These are phyloP conservation scores for Bugula neritina DNA, from an alignment of 2,888 invertebrate species.

Conservation along the genomic window DNA sequence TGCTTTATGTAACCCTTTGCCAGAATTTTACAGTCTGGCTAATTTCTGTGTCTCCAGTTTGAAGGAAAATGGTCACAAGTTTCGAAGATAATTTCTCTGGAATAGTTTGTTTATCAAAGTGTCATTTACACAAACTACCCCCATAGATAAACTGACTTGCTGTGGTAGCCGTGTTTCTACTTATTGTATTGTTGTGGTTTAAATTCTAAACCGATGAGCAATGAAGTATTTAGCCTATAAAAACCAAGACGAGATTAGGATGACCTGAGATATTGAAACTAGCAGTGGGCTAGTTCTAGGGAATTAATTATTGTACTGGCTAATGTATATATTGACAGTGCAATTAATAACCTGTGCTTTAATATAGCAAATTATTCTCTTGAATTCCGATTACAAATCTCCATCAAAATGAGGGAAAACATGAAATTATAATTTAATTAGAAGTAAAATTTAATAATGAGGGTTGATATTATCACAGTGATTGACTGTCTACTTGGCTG, in stretches of 20 bases:
- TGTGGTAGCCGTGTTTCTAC: not conserved
- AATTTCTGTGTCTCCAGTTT: not conserved
- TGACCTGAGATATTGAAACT: too few relatives aligned
- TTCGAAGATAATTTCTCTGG: not conserved
- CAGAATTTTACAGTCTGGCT: too few relatives aligned
- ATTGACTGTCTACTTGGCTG: too few relatives aligned
- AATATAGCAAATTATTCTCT: not conserved
- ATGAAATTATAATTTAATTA: too few relatives aligned
- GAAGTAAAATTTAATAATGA: too few relatives aligned
- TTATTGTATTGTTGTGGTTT: not conserved
- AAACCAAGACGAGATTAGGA: too few relatives aligned
- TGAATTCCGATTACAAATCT: not conserved
- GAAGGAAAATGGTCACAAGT: not conserved
- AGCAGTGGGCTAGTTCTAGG: too few relatives aligned
- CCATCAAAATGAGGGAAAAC: too few relatives aligned
- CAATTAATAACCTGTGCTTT: not conserved
- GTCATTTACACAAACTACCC: not conserved
- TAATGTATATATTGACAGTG: too few relatives aligned
- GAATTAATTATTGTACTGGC: too few relatives aligned
- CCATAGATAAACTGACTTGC: not conserved
- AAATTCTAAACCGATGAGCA: not conserved
- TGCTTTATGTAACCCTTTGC: too few relatives aligned
- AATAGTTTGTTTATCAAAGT: not conserved
- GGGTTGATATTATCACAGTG: too few relatives aligned
- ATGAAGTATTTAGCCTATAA: not conserved